A percentile compares a stretch with the other conserved stretches of the same genome.
phyloP scores from a whole-genome alignment of 2,797 vertebrate species.

The Borostomias antarcticus region DNA sequence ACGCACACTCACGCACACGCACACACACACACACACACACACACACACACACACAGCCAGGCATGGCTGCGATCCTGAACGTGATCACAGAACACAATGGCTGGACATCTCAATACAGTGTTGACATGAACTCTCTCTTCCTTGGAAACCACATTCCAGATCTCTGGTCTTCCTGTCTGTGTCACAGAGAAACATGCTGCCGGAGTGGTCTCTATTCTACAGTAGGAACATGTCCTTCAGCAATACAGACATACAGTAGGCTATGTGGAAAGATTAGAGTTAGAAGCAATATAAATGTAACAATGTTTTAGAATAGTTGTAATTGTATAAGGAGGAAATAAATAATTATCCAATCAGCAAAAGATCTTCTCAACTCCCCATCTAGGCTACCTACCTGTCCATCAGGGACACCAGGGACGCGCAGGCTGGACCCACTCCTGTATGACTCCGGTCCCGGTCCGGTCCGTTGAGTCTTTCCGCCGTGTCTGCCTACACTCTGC shows the following conservation, averaged over 20 bases:
- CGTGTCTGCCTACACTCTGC: slow-evolving; percentile 12
- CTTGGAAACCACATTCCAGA: background rate
- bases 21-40: background rate
- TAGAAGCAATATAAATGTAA: background rate
- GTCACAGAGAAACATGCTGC: background rate
- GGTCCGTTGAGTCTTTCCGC: background rate
- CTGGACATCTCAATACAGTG: background rate
- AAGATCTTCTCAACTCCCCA: too few species aligned
- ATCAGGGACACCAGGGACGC: background rate
- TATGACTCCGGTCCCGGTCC: background rate
- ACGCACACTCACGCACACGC: too few species aligned
- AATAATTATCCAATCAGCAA: background rate
- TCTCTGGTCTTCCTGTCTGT: background rate
- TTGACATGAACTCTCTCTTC: background rate
- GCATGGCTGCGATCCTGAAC: too few species aligned
- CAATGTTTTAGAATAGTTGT: background rate
- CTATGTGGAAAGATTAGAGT: too few species aligned
- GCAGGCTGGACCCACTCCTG: background rate
- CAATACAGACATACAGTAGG: background rate
- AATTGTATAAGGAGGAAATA: too few species aligned
- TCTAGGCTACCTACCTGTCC: too few species aligned
- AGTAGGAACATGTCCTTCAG: background rate
- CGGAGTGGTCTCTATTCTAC: too few species aligned
- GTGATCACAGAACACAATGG: too few species aligned
- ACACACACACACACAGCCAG: too few species aligned